Percentiles rank a stretch among this genome's conserved stretches.
phyloP scores from a whole-genome alignment of 2,113 vertebrate genomes.

The Nyctibius bracteatus region DNA sequence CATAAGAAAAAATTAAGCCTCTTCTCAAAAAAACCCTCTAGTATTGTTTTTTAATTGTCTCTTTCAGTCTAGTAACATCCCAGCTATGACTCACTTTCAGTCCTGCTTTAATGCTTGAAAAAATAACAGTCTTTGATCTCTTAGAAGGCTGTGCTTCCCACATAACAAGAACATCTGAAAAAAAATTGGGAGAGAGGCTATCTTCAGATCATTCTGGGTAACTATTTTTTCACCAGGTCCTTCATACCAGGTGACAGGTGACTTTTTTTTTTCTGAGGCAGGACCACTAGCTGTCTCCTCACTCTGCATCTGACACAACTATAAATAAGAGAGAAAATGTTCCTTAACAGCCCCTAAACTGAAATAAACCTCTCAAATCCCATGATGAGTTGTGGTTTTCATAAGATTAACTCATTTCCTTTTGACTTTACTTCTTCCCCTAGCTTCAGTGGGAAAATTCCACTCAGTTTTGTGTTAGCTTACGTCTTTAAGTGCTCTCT shows the following conservation, averaged over 20 bases:
- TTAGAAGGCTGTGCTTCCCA: background rate
- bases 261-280: background rate
- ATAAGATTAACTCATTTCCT: background rate
- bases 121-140: background rate
- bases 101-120: slow-evolving; percentile 28
- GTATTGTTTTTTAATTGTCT: background rate
- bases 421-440: background rate
- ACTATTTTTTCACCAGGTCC: background rate
- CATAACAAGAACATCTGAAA: background rate
- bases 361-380: background rate
- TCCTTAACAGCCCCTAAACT: background rate
- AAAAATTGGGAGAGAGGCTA: slow-evolving; percentile 4
- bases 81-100: slow-evolving; percentile 46
- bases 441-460: background rate
- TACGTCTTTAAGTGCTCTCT: background rate
- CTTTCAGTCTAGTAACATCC: background rate
- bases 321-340: background rate
- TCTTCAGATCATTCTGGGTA: background rate
- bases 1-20: background rate
- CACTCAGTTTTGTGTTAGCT: background rate
- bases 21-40: background rate
- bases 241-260: background rate
- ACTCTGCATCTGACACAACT: background rate
- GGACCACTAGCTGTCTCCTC: background rate
- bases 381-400: background rate